phyloP scores from a whole-genome alignment of 1,140 invertebrate species.

The Catajapyx aquilonaris region DNA sequence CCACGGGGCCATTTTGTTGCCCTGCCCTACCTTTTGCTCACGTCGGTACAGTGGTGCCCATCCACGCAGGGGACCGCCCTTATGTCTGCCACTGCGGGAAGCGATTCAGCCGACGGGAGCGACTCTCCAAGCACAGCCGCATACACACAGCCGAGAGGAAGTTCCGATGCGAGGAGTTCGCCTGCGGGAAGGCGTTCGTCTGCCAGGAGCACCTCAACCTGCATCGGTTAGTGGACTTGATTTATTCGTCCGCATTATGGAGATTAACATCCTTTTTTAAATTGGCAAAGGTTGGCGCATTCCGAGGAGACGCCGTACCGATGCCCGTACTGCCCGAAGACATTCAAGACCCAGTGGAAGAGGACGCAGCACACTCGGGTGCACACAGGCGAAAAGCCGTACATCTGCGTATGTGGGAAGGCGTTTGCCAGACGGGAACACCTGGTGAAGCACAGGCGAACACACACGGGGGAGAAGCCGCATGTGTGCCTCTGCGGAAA shows the following conservation, averaged over 20 bases:
- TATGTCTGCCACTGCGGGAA: constrained; percentile 19
- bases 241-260: constrained; percentile 38
- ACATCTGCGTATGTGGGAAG: constrained; percentile 20
- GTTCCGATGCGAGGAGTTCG: too few relatives aligned
- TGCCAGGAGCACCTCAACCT: neutral
- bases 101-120: constrained; percentile 41
- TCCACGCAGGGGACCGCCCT: constrained; percentile 13
- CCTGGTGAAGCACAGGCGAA: constrained; percentile 32
- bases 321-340: constrained; percentile 25
- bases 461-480: constrained; percentile 36
- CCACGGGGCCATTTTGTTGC: too few relatives aligned
- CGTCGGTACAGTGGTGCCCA: too few relatives aligned
- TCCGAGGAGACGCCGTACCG: constrained; percentile 29
- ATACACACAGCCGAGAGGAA: constrained; percentile 51
- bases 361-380: constrained; percentile 12
- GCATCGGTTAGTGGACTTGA: too few relatives aligned
- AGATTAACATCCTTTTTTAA: constrained; percentile 35
- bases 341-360: constrained; percentile 11
- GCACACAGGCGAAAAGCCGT: constrained; percentile 11
- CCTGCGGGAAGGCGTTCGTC: constrained; percentile 30
- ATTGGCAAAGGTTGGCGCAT: too few relatives aligned
- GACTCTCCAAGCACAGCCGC: constrained; percentile 42
- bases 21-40: too few relatives aligned
- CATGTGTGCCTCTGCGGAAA: constrained; percentile 30
- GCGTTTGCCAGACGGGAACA: constrained; percentile 31